Evolutionary conservation across 2,113 vertebrate genomes (phyloP).

Genomic region (Cynoglossus semilaevis): DNA sequence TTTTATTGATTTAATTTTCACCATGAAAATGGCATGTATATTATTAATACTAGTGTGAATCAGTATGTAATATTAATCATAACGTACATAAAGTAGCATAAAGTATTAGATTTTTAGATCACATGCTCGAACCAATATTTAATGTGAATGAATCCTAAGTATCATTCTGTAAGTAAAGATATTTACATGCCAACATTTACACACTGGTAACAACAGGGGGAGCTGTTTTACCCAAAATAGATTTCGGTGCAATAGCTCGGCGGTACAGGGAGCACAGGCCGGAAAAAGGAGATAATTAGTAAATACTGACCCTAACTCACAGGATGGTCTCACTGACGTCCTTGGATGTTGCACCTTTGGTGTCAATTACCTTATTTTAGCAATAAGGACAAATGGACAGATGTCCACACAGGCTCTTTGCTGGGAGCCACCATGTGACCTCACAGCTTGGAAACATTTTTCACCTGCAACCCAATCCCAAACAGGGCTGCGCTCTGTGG

Average conservation of each 20-base stretch:
- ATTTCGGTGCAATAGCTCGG: background rate
- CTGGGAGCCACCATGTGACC: constrained; percentile 39
- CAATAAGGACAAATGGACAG: constrained; percentile 20
- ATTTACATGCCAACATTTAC: background rate
- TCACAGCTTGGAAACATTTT: constrained; percentile 59
- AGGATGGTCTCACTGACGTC: constrained; percentile 2
- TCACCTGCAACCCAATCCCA: constrained; percentile 66
- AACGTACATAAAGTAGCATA: too few relatives aligned
- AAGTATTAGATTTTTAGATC: too few relatives aligned
- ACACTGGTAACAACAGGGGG: constrained; percentile 38
- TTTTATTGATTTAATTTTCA: too few relatives aligned
- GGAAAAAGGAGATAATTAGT: background rate
- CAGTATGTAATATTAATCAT: too few relatives aligned
- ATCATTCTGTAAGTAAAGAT: background rate
- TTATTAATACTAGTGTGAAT: too few relatives aligned
- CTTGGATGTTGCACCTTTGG: constrained; percentile 12
- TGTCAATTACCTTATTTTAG: constrained; percentile 26
- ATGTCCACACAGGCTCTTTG: background rate
- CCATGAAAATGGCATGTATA: too few relatives aligned
- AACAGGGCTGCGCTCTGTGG: constrained; percentile 42
- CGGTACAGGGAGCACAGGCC: background rate
- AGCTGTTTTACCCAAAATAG: constrained; percentile 29
- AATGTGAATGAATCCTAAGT: too few relatives aligned
- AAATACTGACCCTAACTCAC: constrained; percentile 9
- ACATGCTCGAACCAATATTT: too few relatives aligned